phyloP scores from a whole-genome alignment of 2,113 vertebrate species.

The Recurvirostra avosetta region DNA sequence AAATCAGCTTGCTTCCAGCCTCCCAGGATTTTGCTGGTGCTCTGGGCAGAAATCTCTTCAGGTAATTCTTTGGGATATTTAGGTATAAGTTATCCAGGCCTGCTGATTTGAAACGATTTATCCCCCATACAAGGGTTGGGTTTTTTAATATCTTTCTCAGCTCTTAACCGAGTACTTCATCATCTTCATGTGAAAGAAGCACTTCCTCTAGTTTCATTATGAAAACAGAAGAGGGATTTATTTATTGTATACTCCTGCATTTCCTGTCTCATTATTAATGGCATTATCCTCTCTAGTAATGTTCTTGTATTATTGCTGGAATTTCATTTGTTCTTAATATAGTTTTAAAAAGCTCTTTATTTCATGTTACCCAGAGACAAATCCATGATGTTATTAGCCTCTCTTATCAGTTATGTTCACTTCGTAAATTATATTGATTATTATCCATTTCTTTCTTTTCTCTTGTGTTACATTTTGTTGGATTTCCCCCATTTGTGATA shows the following conservation, averaged over 20 bases:
- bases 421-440: not conserved
- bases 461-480: not conserved
- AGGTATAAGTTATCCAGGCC: not conserved
- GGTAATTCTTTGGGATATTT: not conserved
- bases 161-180: not conserved
- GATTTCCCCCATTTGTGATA: not conserved
- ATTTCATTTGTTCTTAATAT: constrained; percentile 7
- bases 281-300: constrained; percentile 15
- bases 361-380: not conserved
- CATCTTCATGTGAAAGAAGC: not conserved
- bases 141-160: not conserved
- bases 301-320: not conserved
- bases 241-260: not conserved
- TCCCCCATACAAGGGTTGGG: fast-evolving
- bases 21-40: not conserved
- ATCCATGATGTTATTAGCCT: not conserved
- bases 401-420: not conserved
- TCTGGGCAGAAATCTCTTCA: not conserved
- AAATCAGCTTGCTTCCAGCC: not conserved
- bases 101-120: not conserved
- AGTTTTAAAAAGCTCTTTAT: not conserved
- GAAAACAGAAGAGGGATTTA: not conserved
- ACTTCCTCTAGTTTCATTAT: not conserved
- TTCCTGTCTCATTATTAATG: constrained; percentile 23
- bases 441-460: not conserved